A percentile compares a stretch with the other conserved stretches of the same genome.
These are phyloP conservation scores for Illadopsis cleaveri DNA, from an alignment of 2,113 vertebrate species.

Conservation along the genomic window DNA sequence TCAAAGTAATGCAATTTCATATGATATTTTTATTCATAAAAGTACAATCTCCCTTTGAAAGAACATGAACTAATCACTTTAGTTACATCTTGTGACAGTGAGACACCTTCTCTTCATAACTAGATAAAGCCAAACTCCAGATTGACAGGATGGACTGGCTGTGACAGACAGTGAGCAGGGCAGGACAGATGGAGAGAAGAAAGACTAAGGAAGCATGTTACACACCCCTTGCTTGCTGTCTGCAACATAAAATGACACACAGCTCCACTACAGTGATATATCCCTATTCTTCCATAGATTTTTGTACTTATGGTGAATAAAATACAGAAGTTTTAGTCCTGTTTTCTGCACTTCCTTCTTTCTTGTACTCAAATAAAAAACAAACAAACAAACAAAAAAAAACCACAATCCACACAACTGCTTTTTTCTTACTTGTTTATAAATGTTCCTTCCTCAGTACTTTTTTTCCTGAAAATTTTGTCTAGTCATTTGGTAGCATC, in stretches of 20 bases:
- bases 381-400: neutral
- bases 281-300: neutral
- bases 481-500: neutral
- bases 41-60: conserved; percentile 22
- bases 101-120: neutral
- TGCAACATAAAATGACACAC: neutral
- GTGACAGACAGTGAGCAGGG: neutral
- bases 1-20: conserved; percentile 7
- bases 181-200: neutral
- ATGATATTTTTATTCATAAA: conserved; percentile 36
- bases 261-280: neutral
- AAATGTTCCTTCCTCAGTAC: neutral
- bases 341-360: neutral
- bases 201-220: neutral
- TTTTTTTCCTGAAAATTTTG: neutral
- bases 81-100: neutral
- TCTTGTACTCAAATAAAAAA: neutral
- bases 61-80: neutral
- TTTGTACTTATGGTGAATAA: neutral
- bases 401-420: neutral
- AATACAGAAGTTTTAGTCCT: neutral
- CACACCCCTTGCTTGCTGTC: neutral
- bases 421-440: neutral
- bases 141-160: neutral
- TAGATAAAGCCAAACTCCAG: neutral